Base-by-base conservation (phyloP, 2,113 vertebrate species). In the Mirza zaza region DNA sequence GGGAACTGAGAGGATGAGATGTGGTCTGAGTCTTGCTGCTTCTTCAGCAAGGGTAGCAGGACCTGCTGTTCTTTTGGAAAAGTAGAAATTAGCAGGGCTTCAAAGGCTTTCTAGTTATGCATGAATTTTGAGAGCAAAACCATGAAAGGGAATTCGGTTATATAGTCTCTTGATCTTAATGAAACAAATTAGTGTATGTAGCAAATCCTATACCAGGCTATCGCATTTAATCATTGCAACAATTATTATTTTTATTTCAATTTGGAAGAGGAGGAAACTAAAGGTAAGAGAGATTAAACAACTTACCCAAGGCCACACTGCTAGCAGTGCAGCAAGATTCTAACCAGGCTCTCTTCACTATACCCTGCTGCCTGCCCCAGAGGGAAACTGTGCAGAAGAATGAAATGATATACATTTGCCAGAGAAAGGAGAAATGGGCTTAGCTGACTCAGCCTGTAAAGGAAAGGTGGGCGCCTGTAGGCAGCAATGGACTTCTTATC, bases 121-220 rank as follows among this genome's bases (percentile, higher is more conserved):
- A 1, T 90, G 34, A 87, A 55, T 87, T 59, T 82, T 91, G 84
- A 86, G 63, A 87, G 68, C 27, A 87, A 97, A 95, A 81, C 17
- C 57, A 39, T 77, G n/a, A 88, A 95, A 89, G 52, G 10, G 25
- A 89, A 90, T 87, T 93, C 8, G 36, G 39, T 91, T 93, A 68
- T 29, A 11, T 23, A 85, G 23, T 83, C 18, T 84, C 20, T 77
- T 77, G 48, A 89, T 87, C 34, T 52, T 55, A 94, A 87, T 71
- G 52, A 59, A 57, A 85, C 45, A 59, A 55, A 55, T 94, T 50
- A 85, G 9, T 82, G 32, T 13, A 32, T 29, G 2, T 71, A 84
- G 68, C 82, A 55, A 32, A 93, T 3, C 73, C 32, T 85, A 39
- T 1, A 50, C 12, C 87, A 96, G 23, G 17, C 12, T 80, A 27